Evolutionary conservation across 2,797 vertebrate genomes (phyloP).

Genomic region (Peromyscus nudipes): DNA sequence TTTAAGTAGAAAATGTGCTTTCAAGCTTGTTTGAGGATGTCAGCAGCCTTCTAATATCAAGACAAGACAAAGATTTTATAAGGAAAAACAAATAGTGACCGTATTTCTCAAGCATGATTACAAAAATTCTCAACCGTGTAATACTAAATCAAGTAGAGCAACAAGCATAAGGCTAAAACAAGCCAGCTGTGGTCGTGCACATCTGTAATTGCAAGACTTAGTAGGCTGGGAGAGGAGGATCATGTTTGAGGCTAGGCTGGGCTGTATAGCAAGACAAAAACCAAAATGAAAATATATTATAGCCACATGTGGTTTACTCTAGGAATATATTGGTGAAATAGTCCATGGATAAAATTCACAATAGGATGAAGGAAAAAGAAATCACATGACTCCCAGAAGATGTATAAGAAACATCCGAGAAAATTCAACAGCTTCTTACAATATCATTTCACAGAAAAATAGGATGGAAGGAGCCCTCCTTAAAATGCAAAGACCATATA

Average conservation of each 20-base stretch:
- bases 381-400: neutral
- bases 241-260: neutral
- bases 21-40: too few species aligned
- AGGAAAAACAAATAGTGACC: neutral
- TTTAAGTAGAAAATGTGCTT: neutral
- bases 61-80: neutral
- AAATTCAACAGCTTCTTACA: neutral
- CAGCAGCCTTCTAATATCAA: neutral
- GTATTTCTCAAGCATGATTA: neutral
- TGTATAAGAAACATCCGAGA: neutral
- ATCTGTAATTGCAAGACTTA: neutral
- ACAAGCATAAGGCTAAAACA: neutral
- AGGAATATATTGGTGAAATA: neutral
- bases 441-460: neutral
- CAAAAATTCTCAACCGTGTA: neutral
- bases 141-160: neutral
- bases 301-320: too few species aligned
- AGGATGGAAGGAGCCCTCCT: neutral
- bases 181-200: neutral
- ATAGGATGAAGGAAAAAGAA: neutral
- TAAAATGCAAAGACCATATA: neutral
- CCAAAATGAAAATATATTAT: neutral
- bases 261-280: neutral
- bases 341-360: neutral
- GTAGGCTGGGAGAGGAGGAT: neutral